Conservation (phyloP, 2,797 vertebrate genomes). For the Aythya fuligula region DNA sequence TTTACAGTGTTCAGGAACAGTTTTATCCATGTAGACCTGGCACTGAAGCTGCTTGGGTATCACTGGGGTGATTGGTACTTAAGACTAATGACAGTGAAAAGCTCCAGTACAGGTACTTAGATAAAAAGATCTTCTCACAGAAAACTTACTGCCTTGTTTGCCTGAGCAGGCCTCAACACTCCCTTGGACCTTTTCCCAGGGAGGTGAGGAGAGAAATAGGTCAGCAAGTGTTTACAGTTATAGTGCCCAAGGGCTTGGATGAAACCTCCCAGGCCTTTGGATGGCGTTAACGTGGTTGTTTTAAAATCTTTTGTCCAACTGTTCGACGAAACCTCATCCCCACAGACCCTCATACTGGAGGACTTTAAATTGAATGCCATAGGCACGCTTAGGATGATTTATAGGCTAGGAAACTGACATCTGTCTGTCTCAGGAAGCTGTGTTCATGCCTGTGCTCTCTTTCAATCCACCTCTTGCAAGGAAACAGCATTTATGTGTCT, state of each 20-base stretch:
- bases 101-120: background rate
- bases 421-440: background rate
- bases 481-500: conserved; percentile 12
- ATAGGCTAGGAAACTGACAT: background rate
- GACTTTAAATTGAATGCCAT: background rate
- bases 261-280: background rate
- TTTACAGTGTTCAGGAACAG: background rate
- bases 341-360: background rate
- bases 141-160: background rate
- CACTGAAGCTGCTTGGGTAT: background rate
- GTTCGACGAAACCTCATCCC: background rate
- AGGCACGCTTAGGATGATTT: background rate
- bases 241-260: background rate
- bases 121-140: background rate
- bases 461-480: background rate
- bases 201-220: conserved; percentile 12
- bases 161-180: background rate
- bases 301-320: background rate
- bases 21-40: background rate
- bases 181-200: background rate
- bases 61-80: background rate
- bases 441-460: background rate
- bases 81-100: background rate
- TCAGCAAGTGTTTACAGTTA: background rate
- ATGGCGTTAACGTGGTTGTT: background rate